Evolutionary conservation across 1,140 invertebrate genomes (phyloP).

Genomic region (Pteromalus puparum): DNA sequence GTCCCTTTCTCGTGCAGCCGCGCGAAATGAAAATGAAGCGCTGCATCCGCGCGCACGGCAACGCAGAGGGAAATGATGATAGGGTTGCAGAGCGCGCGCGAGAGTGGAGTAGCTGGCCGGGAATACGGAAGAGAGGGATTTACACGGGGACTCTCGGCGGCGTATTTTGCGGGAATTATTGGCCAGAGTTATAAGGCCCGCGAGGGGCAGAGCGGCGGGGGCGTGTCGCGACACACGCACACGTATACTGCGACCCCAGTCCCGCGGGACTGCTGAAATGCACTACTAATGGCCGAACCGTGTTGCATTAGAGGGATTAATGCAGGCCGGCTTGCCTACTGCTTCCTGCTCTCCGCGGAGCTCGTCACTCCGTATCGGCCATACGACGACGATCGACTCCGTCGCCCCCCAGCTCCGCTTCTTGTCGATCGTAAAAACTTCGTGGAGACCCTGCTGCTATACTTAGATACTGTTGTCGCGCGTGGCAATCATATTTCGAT

Average conservation of each 20-base stretch:
- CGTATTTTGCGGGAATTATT: slow-evolving; percentile 67
- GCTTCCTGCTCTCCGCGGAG: neutral
- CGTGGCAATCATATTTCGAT: slow-evolving; percentile 34
- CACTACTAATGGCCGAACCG: slow-evolving; percentile 69
- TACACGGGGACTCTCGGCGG: slow-evolving; percentile 23
- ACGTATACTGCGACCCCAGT: slow-evolving; percentile 46
- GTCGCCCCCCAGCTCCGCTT: neutral
- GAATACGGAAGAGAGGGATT: neutral
- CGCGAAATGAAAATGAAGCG: slow-evolving; percentile 36
- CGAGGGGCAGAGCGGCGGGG: slow-evolving; percentile 45
- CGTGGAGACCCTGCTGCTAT: neutral
- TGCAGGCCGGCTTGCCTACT: slow-evolving; percentile 47
- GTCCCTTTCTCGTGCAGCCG: neutral
- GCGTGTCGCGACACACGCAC: slow-evolving; percentile 29
- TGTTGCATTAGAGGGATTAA: slow-evolving; percentile 70
- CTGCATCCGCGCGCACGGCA: neutral
- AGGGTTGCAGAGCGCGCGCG: slow-evolving; percentile 29
- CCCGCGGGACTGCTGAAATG: slow-evolving; percentile 66
- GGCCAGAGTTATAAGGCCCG: slow-evolving; percentile 52
- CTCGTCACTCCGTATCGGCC: neutral
- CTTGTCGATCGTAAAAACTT: slow-evolving; percentile 10
- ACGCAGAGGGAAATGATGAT: slow-evolving; percentile 30
- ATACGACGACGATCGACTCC: neutral
- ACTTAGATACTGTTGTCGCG: neutral
- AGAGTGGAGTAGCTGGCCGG: neutral